Evolutionary conservation across 2,113 vertebrate species (phyloP).

Genomic region (Mustelus asterias): DNA sequence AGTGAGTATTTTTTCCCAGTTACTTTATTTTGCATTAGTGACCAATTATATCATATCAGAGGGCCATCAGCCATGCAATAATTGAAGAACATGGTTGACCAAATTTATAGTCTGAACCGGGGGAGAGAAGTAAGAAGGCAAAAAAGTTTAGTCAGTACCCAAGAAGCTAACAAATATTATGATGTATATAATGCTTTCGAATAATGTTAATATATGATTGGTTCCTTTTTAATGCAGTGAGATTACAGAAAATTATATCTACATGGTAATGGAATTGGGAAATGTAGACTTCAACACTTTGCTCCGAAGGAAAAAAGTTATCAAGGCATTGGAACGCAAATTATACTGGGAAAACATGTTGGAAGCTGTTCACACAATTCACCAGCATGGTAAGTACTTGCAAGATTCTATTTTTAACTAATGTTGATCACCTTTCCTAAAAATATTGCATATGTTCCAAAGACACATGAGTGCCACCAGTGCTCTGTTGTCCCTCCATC

Average conservation of each 20-base stretch:
- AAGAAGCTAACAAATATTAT: background rate
- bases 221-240: constrained; percentile 64
- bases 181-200: background rate
- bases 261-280: constrained; percentile 97
- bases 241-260: constrained; percentile 80
- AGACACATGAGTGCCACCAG: no score
- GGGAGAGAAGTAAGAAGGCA: background rate
- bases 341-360: constrained; percentile 98
- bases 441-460: background rate
- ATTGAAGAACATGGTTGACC: background rate
- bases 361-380: constrained; percentile 91
- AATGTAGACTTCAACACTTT: constrained; percentile 93
- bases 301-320: constrained; percentile 82
- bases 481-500: background rate
- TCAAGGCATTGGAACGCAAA: constrained; percentile 84
- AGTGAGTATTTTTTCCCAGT: constrained; percentile 65
- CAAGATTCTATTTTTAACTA: background rate
- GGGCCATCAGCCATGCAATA: background rate
- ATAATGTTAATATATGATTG: background rate
- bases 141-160: background rate
- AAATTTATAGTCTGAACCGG: background rate
- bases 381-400: constrained; percentile 72
- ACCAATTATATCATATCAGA: background rate
- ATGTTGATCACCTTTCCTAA: background rate
- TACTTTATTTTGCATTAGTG: background rate